Percentiles rank a stretch among this genome's conserved stretches.
Evolutionary conservation across 1,140 invertebrate genomes (phyloP).

Genomic region (Aphelenchoides fujianensis): DNA sequence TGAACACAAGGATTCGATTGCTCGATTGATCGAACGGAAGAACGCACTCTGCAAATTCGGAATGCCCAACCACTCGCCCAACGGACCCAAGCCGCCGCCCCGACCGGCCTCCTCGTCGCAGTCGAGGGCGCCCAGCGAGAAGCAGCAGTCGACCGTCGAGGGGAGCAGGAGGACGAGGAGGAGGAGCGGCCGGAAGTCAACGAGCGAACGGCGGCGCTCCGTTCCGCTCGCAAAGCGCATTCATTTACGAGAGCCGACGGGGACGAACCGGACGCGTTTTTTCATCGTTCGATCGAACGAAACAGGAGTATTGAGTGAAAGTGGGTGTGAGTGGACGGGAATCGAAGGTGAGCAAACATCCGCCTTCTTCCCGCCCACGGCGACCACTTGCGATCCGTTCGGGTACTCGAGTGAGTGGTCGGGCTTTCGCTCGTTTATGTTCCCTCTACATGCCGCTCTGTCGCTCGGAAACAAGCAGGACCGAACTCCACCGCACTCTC

Average conservation of each 20-base stretch:
- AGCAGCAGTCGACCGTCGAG: background rate
- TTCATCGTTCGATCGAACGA: background rate
- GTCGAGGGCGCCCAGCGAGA: background rate
- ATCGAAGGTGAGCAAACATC: background rate
- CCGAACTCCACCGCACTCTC: no score
- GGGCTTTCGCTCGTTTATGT: no score
- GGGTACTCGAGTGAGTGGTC: no score
- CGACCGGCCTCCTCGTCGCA: background rate
- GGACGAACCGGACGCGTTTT: no score
- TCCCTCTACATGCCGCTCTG: no score
- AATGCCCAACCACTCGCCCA: conserved; percentile 10
- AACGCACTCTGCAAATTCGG: conserved; percentile 24
- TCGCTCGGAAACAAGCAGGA: no score
- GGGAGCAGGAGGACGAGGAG: background rate
- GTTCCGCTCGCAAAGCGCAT: background rate
- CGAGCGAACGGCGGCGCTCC: background rate
- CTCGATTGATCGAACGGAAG: no score
- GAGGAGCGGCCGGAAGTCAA: no score
- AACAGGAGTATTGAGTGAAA: no score
- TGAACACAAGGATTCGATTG: no score
- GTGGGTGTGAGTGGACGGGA: background rate
- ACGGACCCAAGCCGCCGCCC: background rate
- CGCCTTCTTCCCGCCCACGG: no score
- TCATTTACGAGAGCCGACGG: background rate
- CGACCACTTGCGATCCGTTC: no score